Conservation (phyloP, 1,140 invertebrate genomes). For the Oedothorax gibbosus region DNA sequence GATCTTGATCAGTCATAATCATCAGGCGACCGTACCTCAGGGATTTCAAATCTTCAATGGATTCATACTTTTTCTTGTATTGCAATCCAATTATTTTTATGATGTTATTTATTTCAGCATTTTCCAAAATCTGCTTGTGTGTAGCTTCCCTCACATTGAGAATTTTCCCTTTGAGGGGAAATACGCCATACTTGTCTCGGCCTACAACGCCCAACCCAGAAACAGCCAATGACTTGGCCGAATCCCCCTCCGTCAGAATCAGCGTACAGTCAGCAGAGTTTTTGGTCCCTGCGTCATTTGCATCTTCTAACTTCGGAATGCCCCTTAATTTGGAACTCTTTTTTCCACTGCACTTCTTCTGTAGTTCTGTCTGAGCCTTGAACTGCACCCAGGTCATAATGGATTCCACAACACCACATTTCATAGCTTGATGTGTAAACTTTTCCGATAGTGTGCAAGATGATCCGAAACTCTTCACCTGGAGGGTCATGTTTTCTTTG, state of each 20-base stretch:
- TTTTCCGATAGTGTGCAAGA: constrained; percentile 92
- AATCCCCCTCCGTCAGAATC: constrained; percentile 99
- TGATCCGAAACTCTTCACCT: constrained; percentile 95
- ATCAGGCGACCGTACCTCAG: constrained; percentile 97
- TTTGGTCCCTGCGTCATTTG: constrained; percentile 93
- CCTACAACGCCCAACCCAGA: constrained; percentile 96
- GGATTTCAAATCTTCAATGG: constrained; percentile 86
- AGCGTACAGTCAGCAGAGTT: constrained; percentile 92
- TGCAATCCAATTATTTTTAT: constrained; percentile 95
- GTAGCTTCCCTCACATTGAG: constrained; percentile 98
- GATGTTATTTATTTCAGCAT: constrained; percentile 97
- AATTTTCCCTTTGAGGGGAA: constrained; percentile 97
- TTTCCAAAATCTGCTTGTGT: constrained; percentile 96
- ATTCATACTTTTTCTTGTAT: constrained; percentile 96
- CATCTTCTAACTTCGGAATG: constrained; percentile 98
- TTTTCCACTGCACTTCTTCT: constrained; percentile 85
- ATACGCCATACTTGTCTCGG: constrained; percentile 95
- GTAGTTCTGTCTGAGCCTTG: constrained; percentile 88
- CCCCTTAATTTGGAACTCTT: constrained; percentile 94
- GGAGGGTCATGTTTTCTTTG: constrained; percentile 90
- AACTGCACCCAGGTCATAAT: constrained; percentile 95
- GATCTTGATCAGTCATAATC: constrained; percentile 99
- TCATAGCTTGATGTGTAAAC: constrained; percentile 83
- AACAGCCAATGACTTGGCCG: constrained; percentile 97
- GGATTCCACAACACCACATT: constrained; percentile 93